Evolutionary conservation across 2,888 invertebrate genomes (phyloP), one percentile per base, ranked within the genome.

Genomic region (Leucoptera coffeella): DNA sequence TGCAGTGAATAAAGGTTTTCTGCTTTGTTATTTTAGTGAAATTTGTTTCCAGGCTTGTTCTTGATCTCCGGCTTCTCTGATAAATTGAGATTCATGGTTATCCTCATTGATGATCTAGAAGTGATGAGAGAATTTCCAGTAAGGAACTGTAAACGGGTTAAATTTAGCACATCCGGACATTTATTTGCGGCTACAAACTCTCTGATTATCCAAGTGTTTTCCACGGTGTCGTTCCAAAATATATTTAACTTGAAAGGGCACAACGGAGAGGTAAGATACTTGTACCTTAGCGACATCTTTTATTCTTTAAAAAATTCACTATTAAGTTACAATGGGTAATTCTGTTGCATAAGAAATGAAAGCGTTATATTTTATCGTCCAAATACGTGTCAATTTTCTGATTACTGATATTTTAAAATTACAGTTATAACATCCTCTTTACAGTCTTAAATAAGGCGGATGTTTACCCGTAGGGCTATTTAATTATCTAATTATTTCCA

Each of bases 41-140:
- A n/a, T 3, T 19, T 3, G 8, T 19, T 54, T 40, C 62, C 74
- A 35, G 93, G 92, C 4, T 73, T 93, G 2, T 90, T 90, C 50
- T 80, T 89, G 2, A 79, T 91, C 22, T 82, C 91, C 15, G 93
- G 93, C 1, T 94, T 94, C 53, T 85, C 86, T 2, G 93, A 94
- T 52, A 92, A 93, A 54, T 62, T 95, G 3, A 77, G 91, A 25
- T 83, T 90, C 37, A 82, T 92, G 76, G 87, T 86, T 30, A 82
- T 95, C 13, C 73, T 91, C 35, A 84, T 93, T 41, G 90, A 94
- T 41, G 90, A 93, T 46, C 77, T 95, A 27, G 75, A 81, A 72
- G 78, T 69, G 20, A 76, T 82, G 57, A 72, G 78, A 30, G 83
- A 85, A 40, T 82, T 86, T 42, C 67, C 80, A 1, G 78, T 86